Evolutionary conservation across 2,797 vertebrate species (phyloP), one percentile per base, ranked within the genome.

Genomic region (Gallinago stenura): DNA sequence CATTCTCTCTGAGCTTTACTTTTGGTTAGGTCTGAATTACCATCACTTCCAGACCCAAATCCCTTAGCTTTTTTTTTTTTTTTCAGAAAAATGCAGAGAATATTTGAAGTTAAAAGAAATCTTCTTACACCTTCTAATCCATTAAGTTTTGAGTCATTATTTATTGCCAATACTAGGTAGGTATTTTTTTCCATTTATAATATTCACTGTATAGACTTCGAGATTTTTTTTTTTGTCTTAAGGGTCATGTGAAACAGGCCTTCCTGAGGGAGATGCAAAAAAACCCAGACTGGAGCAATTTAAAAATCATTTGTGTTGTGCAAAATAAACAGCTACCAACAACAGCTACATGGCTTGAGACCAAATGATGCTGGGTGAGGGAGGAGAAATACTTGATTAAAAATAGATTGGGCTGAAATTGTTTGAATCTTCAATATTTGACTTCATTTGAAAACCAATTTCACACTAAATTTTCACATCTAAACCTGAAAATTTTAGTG

Each of bases 291-390:
- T 35, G 28, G 9, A 95, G 31, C 68, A 53, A 56, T 26, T 58
- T 41, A 51, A 31, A 80, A 69, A 54, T 48, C 0, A 0, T 58
- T 83, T 60, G 7, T 41, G 2, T 50, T 1, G 0, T 60, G 39
- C 33, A 78, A 73, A 94, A 91, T 71, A 90, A 65, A 31, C 46
- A 61, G 16, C 33, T 93, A 64, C 61, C 64, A 51, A 83, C 15
- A 75, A 15, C 20, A 70, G n/a, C 48, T 80, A 43, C 26, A 15
- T 28, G 54, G 16, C 22, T 69, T 65, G 72, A 91, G 46, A 88
- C 2, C 4, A 6, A 71, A 16, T 78, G 33, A 61, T 31, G 35
- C 33, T 46, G 45, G 4, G 31, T 64, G 33, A 77, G 8, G 37
- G 25, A 56, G 25, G 16, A 83, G 37, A 89, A 95, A 65, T 54